Evolutionary conservation across 2,797 vertebrate species (phyloP).

Genomic region (Acipenser transmontanus): DNA sequence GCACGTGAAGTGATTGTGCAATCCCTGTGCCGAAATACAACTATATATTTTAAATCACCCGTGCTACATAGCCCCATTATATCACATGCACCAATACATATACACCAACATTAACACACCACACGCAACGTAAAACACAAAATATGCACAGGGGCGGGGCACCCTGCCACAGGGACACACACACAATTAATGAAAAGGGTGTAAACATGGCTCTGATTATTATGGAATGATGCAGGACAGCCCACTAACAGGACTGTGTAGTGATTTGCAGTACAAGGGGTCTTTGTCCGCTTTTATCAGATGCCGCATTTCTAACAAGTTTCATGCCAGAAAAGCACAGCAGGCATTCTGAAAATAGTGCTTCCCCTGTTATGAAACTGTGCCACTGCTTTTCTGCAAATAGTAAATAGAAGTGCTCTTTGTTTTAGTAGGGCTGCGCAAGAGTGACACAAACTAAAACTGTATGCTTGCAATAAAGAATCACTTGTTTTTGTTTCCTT

Average conservation of each 20-base stretch:
- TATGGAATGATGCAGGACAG: slow-evolving; percentile 54
- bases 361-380: slow-evolving; percentile 50
- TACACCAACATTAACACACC: too few relatives aligned
- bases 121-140: too few relatives aligned
- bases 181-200: slow-evolving; percentile 40
- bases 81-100: too few relatives aligned
- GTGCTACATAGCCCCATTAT: too few relatives aligned
- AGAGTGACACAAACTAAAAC: too few relatives aligned
- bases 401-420: slow-evolving; percentile 36
- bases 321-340: slow-evolving; percentile 70
- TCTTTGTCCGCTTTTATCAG: slow-evolving; percentile 71
- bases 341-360: slow-evolving; percentile 69
- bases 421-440: slow-evolving; percentile 29
- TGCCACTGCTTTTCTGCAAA: slow-evolving; percentile 19
- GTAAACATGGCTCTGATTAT: slow-evolving; percentile 51
- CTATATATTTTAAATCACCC: too few relatives aligned
- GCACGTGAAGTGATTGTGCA: too few relatives aligned
- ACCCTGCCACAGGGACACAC: too few relatives aligned
- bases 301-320: slow-evolving; percentile 43
- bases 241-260: slow-evolving; percentile 54
- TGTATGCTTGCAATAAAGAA: too few relatives aligned
- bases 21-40: too few relatives aligned
- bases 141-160: too few relatives aligned
- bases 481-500: too few relatives aligned
- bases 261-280: slow-evolving; percentile 69